Evolutionary conservation across 2,113 vertebrate genomes (phyloP).

Genomic region (Larimichthys polyactis): DNA sequence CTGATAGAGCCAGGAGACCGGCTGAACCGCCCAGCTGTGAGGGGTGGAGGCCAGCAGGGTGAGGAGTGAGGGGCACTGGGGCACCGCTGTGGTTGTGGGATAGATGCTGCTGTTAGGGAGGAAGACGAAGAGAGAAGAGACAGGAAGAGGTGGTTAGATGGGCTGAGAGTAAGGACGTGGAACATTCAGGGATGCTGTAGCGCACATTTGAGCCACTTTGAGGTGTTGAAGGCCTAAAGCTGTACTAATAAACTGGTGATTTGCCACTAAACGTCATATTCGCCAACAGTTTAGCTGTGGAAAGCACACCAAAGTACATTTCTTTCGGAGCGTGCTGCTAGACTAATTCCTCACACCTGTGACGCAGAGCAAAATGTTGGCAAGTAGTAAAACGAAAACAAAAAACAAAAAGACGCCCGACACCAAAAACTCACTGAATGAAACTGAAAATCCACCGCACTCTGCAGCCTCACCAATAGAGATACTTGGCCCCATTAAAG

Average conservation of each 20-base stretch:
- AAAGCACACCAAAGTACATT: constrained; percentile 8
- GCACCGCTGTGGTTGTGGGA: constrained; percentile 92
- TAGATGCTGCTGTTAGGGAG: constrained; percentile 90
- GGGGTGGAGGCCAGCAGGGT: constrained; percentile 94
- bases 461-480: constrained; percentile 59
- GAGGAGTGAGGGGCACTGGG: constrained; percentile 93
- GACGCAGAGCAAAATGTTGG: neutral
- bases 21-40: constrained; percentile 93
- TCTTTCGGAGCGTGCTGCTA: neutral
- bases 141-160: neutral
- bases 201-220: neutral
- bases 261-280: neutral
- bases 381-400: neutral
- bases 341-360: neutral
- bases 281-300: neutral
- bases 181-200: neutral
- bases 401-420: neutral
- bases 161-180: neutral
- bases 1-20: constrained; percentile 94
- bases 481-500: constrained; percentile 48
- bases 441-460: constrained; percentile 55
- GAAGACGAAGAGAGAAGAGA: constrained; percentile 27
- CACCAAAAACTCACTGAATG: constrained; percentile 23
- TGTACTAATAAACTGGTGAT: neutral
- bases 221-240: neutral